These are phyloP conservation scores for Acridotheres tristis DNA, from an alignment of 2,797 vertebrate species.

Conservation along the genomic window DNA sequence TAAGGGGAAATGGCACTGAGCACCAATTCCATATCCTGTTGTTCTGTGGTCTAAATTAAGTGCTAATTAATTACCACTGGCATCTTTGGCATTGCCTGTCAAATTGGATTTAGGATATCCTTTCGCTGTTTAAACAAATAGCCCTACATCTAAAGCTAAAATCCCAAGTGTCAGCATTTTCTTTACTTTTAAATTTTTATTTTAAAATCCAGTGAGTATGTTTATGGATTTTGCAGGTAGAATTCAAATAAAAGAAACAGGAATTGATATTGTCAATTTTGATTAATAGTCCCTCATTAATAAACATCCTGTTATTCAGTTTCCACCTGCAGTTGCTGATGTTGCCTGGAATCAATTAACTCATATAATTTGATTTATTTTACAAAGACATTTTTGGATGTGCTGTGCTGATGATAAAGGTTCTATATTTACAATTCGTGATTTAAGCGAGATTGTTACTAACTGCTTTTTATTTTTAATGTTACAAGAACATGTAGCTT, in stretches of 20 bases:
- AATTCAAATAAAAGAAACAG: constrained; percentile 80
- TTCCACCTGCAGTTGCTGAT: constrained; percentile 91
- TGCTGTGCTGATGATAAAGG: constrained; percentile 78
- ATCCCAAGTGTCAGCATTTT: constrained; percentile 65
- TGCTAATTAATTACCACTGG: constrained; percentile 99
- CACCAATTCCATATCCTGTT: constrained; percentile 89
- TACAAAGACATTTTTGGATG: constrained; percentile 83
- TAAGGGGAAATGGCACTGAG: constrained; percentile 87
- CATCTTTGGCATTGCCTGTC: constrained; percentile 94
- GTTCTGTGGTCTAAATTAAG: constrained; percentile 92
- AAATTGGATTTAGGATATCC: constrained; percentile 92
- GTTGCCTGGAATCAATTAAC: constrained; percentile 95
- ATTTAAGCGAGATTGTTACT: constrained; percentile 76
- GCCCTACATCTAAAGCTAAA: constrained; percentile 61
- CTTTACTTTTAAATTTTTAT: constrained; percentile 44
- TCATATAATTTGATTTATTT: constrained; percentile 93
- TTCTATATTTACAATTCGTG: constrained; percentile 73
- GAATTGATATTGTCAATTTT: constrained; percentile 88
- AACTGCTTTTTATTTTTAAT: constrained; percentile 73
- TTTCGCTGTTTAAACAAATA: constrained; percentile 75
- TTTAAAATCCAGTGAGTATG: constrained; percentile 56
- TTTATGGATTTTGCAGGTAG: constrained; percentile 75
- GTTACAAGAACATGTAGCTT: constrained; percentile 58
- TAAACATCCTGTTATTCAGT: constrained; percentile 94
- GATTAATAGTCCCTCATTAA: constrained; percentile 95